Evolutionary conservation across 2,113 vertebrate species (phyloP), one percentile per base, ranked within the genome.

Genomic region (Myotis brandtii): DNA sequence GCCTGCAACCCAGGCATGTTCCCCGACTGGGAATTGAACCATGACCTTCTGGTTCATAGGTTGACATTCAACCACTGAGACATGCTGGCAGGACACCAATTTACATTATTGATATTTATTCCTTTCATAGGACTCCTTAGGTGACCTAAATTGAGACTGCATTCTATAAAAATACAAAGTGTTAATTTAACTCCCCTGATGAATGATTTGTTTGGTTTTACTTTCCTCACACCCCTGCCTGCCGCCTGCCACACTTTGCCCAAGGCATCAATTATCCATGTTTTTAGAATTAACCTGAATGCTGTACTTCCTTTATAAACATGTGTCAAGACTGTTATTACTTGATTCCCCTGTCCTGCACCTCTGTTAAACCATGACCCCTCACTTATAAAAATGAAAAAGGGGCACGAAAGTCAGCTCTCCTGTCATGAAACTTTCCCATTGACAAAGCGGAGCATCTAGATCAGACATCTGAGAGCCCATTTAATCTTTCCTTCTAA

Each of bases 401-500:
- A 52, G 0, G 3, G 18, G 12, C n/a, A 34, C 48, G 25, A 86
- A 73, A 46, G 43, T 80, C 79, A 81, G 6, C 9, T 90, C 80
- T 50, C 50, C 72, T 30, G 3, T 77, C 72, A 89, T 56, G 56
- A 76, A 91, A 50, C 89, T 81, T 90, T 66, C 14, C 27, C 17
- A 18, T 9, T 59, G 40, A 84, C 25, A 69, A 34, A 94, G 34
- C 1, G 69, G 92, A 64, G 50, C 54, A 67, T 32, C 37, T 69
- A 82, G 70, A 85, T 17, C 23, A 80, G 81, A 91, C n/a, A 84
- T 86, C n/a, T 32, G 23, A 86, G 77, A 20, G 18, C 40, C 40
- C 13, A 18, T 79, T 70, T 97, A 96, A 96, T 37, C 50, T 83
- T 96, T 94, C 46, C 92, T 89, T 90, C 86, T 96, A 93, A 98